These are phyloP conservation scores for Rhopalosiphum nymphaeae DNA, from an alignment of 2,888 invertebrate genomes.

Conservation along the genomic window DNA sequence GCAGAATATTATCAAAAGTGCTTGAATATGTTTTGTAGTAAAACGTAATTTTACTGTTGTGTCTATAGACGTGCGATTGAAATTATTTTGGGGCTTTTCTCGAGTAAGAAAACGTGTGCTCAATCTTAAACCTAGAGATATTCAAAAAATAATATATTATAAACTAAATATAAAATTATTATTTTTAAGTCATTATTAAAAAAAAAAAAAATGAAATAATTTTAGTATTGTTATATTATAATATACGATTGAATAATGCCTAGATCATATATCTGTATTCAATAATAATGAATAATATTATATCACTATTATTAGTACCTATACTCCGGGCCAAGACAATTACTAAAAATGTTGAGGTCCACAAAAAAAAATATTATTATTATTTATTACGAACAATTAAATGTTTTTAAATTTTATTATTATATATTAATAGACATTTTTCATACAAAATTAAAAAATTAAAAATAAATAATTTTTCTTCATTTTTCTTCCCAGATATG, in stretches of 20 bases:
- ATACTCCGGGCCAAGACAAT: too few relatives aligned
- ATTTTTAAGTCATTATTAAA: not conserved
- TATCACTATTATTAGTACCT: too few relatives aligned
- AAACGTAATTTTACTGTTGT: not conserved
- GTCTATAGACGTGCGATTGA: not conserved
- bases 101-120: not conserved
- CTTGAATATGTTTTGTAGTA: not conserved
- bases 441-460: too few relatives aligned
- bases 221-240: not conserved
- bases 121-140: not conserved
- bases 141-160: not conserved
- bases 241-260: not conserved
- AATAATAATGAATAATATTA: not conserved
- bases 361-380: too few relatives aligned
- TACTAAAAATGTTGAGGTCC: too few relatives aligned
- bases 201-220: not conserved
- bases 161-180: not conserved
- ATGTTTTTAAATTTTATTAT: too few relatives aligned
- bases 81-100: not conserved
- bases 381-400: too few relatives aligned
- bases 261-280: not conserved
- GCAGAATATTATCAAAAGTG: not conserved
- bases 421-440: too few relatives aligned
- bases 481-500: too few relatives aligned
- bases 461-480: too few relatives aligned